Base-by-base conservation (phyloP, 2,888 invertebrate genomes). In the Malthinus seriepunctatus region DNA sequence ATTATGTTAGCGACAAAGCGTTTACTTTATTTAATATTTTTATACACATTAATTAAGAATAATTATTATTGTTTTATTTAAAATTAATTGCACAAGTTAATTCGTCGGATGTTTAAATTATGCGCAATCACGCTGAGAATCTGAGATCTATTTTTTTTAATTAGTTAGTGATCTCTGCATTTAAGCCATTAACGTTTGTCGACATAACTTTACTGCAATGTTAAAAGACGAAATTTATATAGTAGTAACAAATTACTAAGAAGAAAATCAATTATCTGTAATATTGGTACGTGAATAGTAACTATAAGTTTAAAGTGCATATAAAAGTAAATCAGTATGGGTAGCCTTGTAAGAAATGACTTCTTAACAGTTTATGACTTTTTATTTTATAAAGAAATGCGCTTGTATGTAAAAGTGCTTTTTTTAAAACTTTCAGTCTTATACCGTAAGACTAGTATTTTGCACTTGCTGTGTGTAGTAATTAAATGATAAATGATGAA, bases 251-350 rank as follows among this genome's bases (percentile, higher is more conserved):
- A 23, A 23, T 23, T 23, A 23, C 23, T 23, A 23, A 23, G 23
- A 23, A 23, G 23, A 23, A 23, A 61, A 56, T 52, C 61, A 63
- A 64, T 64, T 63, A 66, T 56, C 56, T 64, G 63, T 63, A 63
- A 61, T 63, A 60, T 54, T 52, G 58, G 55, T 60, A 63, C 60
- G 62, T 63, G 65, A 60, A 62, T 59, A 61, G 47, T 49, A 44
- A 51, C 47, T 48, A 54, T 63, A 58, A 47, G 55, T 60, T 58
- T 32, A 44, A 58, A 5, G 46, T 44, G 49, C 51, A 55, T 55
- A 51, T 60, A 58, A 61, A 61, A 61, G 53, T 56, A 46, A 52
- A 56, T 60, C 34, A 23, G 23, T 23, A 23, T 23, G 23, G 56
- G 42, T 50, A 51, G 39, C 52, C 60, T 53, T 48, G 44, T 23